phyloP scores from a whole-genome alignment of 2,888 invertebrate species.

The Carabus problematicus region DNA sequence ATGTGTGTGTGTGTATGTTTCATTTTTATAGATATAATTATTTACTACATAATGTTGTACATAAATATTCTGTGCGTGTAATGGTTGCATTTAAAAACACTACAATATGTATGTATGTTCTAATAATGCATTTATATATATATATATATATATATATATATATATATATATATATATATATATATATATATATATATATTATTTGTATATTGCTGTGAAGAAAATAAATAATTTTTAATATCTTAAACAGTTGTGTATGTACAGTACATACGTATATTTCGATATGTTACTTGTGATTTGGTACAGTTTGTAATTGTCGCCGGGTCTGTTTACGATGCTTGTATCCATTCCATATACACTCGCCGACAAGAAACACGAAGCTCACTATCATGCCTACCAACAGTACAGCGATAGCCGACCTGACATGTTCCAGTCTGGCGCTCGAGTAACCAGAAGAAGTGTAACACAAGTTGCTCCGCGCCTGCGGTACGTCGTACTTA shows the following conservation, averaged over 20 bases:
- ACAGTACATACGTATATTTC: background rate
- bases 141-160: background rate
- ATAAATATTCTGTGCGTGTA: background rate
- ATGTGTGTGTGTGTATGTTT: too few relatives aligned
- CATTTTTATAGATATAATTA: too few relatives aligned
- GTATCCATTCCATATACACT: slow-evolving; percentile 45
- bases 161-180: background rate
- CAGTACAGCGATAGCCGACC: slow-evolving; percentile 51
- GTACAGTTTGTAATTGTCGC: background rate
- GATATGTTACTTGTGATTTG: too few relatives aligned
- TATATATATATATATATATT: too few relatives aligned
- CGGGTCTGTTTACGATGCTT: slow-evolving; percentile 19
- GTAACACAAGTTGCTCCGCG: slow-evolving; percentile 27
- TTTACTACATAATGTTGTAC: background rate
- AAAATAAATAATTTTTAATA: background rate
- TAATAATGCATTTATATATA: too few relatives aligned
- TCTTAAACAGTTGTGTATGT: background rate
- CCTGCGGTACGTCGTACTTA: background rate
- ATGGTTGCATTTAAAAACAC: background rate
- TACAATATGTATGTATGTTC: background rate
- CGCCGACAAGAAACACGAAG: slow-evolving; percentile 48
- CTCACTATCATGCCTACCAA: slow-evolving; percentile 47
- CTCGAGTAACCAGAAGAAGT: slow-evolving; percentile 51
- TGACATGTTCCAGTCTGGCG: slow-evolving; percentile 52
- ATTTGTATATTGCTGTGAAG: too few relatives aligned